Base-by-base conservation (phyloP, 2,888 invertebrate species). In the Hedya salicella region DNA sequence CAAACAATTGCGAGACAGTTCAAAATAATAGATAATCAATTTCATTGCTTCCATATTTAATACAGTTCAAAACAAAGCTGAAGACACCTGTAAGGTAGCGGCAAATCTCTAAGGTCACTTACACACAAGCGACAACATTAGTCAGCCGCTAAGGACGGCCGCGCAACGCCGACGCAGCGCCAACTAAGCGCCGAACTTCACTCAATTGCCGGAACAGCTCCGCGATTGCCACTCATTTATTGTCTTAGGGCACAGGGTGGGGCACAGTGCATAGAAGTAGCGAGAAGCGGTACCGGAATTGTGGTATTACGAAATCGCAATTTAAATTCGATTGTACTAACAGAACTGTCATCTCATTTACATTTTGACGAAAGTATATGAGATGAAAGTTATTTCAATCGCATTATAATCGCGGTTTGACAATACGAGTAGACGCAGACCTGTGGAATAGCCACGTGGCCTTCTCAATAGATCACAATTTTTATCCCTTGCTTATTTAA, bases 211-310 rank as follows among this genome's bases (percentile, higher is more conserved):
- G 82, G 88, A 89, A 91, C 90, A 88, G 86, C 83, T 80, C 78
- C 82, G 75, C 83, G 81, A 91, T 88, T 88, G 87, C 87, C 80
- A 79, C 87, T 85, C 91, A 88, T 91, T 89, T 89, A 83, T 90
- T 88, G 85, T 85, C 72, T 66, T 73, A 57, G 66, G 68, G 61
- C 14, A 13, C 46, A 62, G 46, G n/a, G 3, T 14, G 6, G 69
- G 32, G 4, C 48, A 44, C 5, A n/a, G 46, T 66, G 40, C 53
- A 6, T 19, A 32, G 67, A 32, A 49, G 30, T 14, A 68, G 69
- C 68, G 70, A n/a, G 16, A 54, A 17, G 56, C 44, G 56, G 42
- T 11, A 32, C 42, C 46, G 17, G 50, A 11, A 8, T 30, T 25
- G 44, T n/a, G n/a, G n/a, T n/a, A n/a, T n/a, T n/a, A 25, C 25